Evolutionary conservation across 1,140 invertebrate genomes (phyloP).

Genomic region (Temnothorax curvispinosus): DNA sequence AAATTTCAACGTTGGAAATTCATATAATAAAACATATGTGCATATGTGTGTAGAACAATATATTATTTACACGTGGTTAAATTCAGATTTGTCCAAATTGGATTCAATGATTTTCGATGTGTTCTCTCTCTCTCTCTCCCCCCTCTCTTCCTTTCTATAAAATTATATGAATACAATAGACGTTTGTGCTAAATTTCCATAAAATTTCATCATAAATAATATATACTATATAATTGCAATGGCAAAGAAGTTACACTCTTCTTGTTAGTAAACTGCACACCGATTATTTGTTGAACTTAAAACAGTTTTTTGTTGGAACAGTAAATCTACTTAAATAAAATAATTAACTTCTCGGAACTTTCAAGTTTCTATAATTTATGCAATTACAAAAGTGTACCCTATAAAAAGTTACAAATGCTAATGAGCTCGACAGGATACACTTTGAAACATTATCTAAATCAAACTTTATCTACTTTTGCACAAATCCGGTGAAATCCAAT

Average conservation of each 20-base stretch:
- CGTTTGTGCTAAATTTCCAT: neutral
- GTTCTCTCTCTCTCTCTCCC: neutral
- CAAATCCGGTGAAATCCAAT: constrained; percentile 10
- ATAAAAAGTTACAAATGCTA: neutral
- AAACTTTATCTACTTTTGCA: constrained; percentile 16
- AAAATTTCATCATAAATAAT: neutral
- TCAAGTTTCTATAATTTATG: neutral
- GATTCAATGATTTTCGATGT: neutral
- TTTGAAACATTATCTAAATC: constrained; percentile 6
- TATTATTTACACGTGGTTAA: neutral
- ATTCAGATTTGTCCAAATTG: neutral
- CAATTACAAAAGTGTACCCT: neutral
- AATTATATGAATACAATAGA: constrained; percentile 1
- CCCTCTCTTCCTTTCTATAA: neutral
- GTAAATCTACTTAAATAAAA: neutral
- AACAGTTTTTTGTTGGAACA: no score
- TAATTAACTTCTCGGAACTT: neutral
- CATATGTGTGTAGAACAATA: neutral
- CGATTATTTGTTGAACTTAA: no score
- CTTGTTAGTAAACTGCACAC: no score
- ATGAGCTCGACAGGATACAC: neutral
- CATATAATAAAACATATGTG: neutral
- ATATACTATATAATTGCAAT: neutral
- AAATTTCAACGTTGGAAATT: neutral
- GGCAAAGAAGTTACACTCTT: neutral